These are phyloP conservation scores for Sinelater perroti DNA, from an alignment of 2,888 invertebrate species.

Conservation along the genomic window DNA sequence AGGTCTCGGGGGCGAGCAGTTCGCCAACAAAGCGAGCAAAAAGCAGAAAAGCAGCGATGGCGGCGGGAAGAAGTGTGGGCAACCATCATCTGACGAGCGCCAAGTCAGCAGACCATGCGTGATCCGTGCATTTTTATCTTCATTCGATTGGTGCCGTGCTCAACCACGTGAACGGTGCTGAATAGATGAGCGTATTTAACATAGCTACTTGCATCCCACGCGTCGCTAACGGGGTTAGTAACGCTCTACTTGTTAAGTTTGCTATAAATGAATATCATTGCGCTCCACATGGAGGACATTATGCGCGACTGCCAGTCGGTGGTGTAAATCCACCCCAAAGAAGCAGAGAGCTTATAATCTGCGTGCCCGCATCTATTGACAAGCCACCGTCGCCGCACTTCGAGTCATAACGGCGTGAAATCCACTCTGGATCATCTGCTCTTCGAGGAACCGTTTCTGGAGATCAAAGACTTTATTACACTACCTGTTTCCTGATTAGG, in stretches of 20 bases:
- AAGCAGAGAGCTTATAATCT: slow-evolving; percentile 45
- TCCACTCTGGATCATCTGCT: slow-evolving; percentile 50
- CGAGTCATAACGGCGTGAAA: slow-evolving; percentile 50
- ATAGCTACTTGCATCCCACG: too few relatives aligned
- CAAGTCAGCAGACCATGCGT: too few relatives aligned
- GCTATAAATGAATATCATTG: slow-evolving; percentile 21
- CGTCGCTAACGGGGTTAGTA: not conserved
- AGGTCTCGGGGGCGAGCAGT: too few relatives aligned
- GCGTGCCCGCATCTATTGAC: slow-evolving; percentile 47
- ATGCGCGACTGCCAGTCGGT: slow-evolving; percentile 43
- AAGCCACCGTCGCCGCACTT: slow-evolving; percentile 42
- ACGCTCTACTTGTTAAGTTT: slow-evolving; percentile 14
- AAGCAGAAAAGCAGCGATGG: not conserved
- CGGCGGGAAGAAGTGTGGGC: too few relatives aligned
- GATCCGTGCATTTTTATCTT: too few relatives aligned
- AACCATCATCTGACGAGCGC: too few relatives aligned
- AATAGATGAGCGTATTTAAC: too few relatives aligned
- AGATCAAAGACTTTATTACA: slow-evolving; percentile 52
- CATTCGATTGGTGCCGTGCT: too few relatives aligned
- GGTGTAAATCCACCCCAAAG: slow-evolving; percentile 45
- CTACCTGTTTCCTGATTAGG: slow-evolving; percentile 50
- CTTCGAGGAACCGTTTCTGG: slow-evolving; percentile 48
- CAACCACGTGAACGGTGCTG: too few relatives aligned
- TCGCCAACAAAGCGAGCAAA: too few relatives aligned
- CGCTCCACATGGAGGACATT: slow-evolving; percentile 37